Conservation (phyloP, 2,113 vertebrate genomes). For the Cariama cristata region DNA sequence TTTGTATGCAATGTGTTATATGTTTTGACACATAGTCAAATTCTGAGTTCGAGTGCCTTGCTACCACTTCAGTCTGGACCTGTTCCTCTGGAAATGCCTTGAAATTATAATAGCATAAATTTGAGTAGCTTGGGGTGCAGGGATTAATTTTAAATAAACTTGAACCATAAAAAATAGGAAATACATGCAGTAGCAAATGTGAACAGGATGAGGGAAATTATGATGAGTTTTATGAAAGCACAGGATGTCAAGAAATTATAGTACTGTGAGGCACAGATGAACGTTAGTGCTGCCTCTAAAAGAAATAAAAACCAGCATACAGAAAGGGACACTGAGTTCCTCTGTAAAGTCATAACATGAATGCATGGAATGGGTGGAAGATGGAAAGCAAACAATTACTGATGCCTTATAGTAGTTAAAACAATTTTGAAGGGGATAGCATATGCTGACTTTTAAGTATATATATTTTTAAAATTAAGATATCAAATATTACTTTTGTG, state of each 20-base stretch:
- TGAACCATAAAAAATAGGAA: neutral
- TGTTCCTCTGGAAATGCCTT: neutral
- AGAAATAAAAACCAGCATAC: neutral
- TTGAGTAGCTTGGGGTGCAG: neutral
- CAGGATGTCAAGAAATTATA: neutral
- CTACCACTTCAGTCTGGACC: neutral
- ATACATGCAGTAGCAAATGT: neutral
- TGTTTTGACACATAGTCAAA: neutral
- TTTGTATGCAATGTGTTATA: neutral
- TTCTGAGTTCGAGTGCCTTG: neutral
- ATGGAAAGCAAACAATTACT: neutral
- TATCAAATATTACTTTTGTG: neutral
- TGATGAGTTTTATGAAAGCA: neutral
- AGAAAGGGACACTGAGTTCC: neutral
- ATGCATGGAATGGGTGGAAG: neutral
- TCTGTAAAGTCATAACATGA: neutral
- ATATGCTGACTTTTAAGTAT: neutral
- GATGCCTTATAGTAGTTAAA: neutral
- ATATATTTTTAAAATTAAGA: neutral
- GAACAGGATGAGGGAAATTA: neutral
- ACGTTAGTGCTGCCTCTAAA: neutral
- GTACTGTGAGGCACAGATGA: neutral
- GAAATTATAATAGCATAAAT: neutral
- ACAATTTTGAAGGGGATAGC: neutral
- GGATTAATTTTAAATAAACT: neutral